phyloP scores from a whole-genome alignment of 2,888 invertebrate genomes.

The Chalcis sispes region DNA sequence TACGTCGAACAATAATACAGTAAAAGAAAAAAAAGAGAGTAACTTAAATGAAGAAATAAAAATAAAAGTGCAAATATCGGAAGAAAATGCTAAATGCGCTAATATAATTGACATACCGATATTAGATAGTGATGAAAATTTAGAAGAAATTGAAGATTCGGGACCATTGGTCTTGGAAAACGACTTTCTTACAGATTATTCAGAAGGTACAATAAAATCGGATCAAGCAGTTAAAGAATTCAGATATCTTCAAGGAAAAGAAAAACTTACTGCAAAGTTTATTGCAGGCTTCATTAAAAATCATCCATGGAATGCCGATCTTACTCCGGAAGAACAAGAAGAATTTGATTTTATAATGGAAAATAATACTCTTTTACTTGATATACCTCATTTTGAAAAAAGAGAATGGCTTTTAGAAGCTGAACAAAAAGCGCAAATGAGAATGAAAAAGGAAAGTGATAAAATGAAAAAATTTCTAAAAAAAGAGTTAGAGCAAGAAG shows the following conservation, averaged over 20 bases:
- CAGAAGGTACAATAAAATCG: background rate
- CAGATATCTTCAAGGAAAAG: slow-evolving; percentile 32
- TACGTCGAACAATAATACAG: too few relatives aligned
- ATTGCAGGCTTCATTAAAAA: slow-evolving; percentile 41
- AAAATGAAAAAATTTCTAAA: too few relatives aligned
- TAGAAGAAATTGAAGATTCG: background rate
- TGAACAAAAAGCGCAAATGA: background rate
- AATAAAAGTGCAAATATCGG: too few relatives aligned
- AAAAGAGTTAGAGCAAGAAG: slow-evolving; percentile 46
- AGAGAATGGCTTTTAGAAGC: slow-evolving; percentile 40
- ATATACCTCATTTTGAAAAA: slow-evolving; percentile 49
- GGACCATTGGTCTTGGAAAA: background rate
- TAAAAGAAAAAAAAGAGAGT: too few relatives aligned
- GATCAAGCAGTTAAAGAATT: slow-evolving; percentile 7
- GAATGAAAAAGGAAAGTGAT: background rate
- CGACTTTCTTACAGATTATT: background rate
- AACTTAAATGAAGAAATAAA: too few relatives aligned
- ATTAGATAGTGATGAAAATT: background rate
- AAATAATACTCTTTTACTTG: slow-evolving; percentile 28
- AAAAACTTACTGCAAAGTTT: slow-evolving; percentile 47
- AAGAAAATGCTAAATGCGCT: too few relatives aligned
- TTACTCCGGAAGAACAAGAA: slow-evolving; percentile 55
- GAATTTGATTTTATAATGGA: slow-evolving; percentile 53
- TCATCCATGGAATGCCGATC: slow-evolving; percentile 54
- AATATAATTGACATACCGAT: too few relatives aligned